These are phyloP conservation scores for Rhinichthys osculus DNA, from an alignment of 2,797 vertebrate genomes.

Conservation along the genomic window DNA sequence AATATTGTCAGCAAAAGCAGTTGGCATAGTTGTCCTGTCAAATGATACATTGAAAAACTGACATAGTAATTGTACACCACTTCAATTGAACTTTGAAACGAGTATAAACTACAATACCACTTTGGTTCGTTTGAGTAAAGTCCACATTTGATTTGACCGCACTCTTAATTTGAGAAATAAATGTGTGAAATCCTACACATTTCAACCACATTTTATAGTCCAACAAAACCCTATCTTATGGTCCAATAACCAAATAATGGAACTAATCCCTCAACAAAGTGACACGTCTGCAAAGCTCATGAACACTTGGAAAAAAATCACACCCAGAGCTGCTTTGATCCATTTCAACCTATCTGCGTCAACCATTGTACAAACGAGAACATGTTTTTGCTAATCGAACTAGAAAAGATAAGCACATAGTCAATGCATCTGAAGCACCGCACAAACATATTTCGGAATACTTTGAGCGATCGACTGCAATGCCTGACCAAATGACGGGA, in stretches of 20 bases:
- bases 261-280: slow-evolving; percentile 54
- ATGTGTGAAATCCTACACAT: slow-evolving; percentile 61
- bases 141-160: slow-evolving; percentile 67
- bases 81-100: slow-evolving; percentile 46
- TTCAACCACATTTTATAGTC: slow-evolving; percentile 60
- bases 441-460: slow-evolving; percentile 40
- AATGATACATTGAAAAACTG: slow-evolving; percentile 64
- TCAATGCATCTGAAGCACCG: slow-evolving; percentile 39
- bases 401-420: slow-evolving; percentile 29
- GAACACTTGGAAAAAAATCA: slow-evolving; percentile 16
- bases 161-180: slow-evolving; percentile 65
- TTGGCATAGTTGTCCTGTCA: slow-evolving; percentile 70
- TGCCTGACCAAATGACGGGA: slow-evolving; percentile 61
- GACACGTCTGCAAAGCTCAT: slow-evolving; percentile 20
- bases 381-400: neutral
- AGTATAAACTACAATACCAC: slow-evolving; percentile 70
- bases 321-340: slow-evolving; percentile 38
- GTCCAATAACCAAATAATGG: slow-evolving; percentile 54
- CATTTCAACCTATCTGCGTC: slow-evolving; percentile 19
- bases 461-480: neutral
- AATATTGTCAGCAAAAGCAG: slow-evolving; percentile 70
- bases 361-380: neutral
- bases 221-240: slow-evolving; percentile 60
- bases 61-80: slow-evolving; percentile 57
- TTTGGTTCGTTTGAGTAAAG: slow-evolving; percentile 76